Evolutionary conservation across 2,113 vertebrate genomes (phyloP).

Genomic region (Pitta sordida): DNA sequence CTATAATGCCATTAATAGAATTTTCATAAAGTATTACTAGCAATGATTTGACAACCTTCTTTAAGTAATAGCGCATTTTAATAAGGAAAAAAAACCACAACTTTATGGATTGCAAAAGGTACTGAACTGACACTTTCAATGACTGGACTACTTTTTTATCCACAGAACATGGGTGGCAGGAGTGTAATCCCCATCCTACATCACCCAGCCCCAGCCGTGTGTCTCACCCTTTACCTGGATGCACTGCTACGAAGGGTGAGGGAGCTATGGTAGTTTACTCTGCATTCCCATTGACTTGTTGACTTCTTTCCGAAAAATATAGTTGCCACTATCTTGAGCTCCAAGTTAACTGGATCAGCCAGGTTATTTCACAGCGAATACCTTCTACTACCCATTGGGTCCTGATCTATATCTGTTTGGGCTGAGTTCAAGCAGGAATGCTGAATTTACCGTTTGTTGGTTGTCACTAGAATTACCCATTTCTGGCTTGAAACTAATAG

Average conservation of each 20-base stretch:
- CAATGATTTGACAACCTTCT: not conserved
- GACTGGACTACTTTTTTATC: conserved; percentile 53
- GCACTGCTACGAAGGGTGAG: conserved; percentile 52
- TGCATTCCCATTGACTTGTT: conserved; percentile 14
- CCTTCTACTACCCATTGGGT: not conserved
- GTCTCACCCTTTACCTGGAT: conserved; percentile 54
- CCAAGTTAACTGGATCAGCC: not conserved
- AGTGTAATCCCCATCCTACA: conserved; percentile 48
- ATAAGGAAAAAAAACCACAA: not conserved
- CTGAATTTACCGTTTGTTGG: not conserved
- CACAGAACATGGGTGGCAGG: conserved; percentile 52
- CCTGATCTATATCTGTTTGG: accelerated
- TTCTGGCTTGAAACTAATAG: not conserved
- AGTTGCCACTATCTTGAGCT: not conserved
- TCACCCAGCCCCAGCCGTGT: conserved; percentile 37
- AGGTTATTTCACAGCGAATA: not conserved
- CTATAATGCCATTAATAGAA: not conserved
- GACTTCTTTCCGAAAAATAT: not conserved
- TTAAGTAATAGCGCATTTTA: not conserved
- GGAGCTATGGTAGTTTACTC: conserved; percentile 31
- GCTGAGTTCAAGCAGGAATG: not conserved
- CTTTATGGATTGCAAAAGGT: not conserved
- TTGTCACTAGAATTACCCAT: not conserved
- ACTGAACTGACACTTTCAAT: conserved; percentile 27
- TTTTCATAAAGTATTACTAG: not conserved